Evolutionary conservation across 1,140 invertebrate genomes (phyloP), one percentile per base, ranked within the genome.

Genomic region (Drosophila bifasciata): DNA sequence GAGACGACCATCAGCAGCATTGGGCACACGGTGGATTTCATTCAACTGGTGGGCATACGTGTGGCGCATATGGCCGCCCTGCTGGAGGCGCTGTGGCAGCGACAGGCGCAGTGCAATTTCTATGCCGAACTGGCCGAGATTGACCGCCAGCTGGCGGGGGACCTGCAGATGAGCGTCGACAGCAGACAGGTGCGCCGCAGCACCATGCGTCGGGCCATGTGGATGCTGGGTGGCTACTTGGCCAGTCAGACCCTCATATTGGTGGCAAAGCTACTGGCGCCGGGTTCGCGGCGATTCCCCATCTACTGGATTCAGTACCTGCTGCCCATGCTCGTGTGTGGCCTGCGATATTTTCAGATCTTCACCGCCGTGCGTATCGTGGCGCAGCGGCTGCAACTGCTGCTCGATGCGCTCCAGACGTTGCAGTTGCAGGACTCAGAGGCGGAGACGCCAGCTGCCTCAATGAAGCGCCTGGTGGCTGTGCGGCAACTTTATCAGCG

Each of bases 41-140:
- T 91, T 41, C 90, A 91, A 60, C 32, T 91, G 67, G 64, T 90
- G 23, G 88, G 90, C 48, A 84, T 91, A 40, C 86, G 90, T 3
- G 63, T 91, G 23, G 72, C 90, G 0, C 90, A 91, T 25, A 50
- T 67, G 17, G 66, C 67, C 1, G 75, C 73, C 0, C 52, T 91
- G 21, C 39, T 84, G 3, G 90, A 91, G 52, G 53, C 88, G 0
- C 43, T 91, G 2, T 60, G 73, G 49, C 88, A 79, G 19, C 60
- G 76, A 1, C 55, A 64, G 0, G 53, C 48, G 0, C 76, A 86
- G 39, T 43, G 50, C 2, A 21, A 53, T 1, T 85, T 91, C n/a
- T 70, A 55, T 6, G 19, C 45, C 5, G 67, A 78, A 28, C 48
- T 91, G 8, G 58, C 52, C 11, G 88, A 90, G 53, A 89, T 91